Base-by-base conservation (phyloP, 2,113 vertebrate species). In the Rhinoderma darwinii region DNA sequence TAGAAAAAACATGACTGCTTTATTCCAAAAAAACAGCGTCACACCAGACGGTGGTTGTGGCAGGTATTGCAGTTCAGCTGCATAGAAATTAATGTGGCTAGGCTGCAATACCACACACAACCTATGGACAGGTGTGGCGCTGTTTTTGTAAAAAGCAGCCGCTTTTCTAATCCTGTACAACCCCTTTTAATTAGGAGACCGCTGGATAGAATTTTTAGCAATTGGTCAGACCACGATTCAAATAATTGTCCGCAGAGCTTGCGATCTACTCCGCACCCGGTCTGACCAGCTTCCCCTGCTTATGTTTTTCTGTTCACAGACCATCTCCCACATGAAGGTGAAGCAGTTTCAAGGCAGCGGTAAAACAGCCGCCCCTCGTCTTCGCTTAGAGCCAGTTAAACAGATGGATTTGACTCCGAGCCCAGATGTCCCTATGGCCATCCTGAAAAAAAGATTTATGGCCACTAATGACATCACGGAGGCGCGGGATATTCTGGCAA, bases 391-490 rank as follows among this genome's bases (percentile, higher is more conserved):
- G 18, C 96, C 93, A 0, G 79, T 97, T 5, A 73, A 47, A 0
- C 83, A 87, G 27, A 91, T 88, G 0, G 96, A 99, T 89, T 93
- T 99, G 88, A 98, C 93, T 0, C 96, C 97, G 0, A 97, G 97
- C 92, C 97, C 96, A 0, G 97, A 99, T 2, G 97, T 99, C 37
- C 96, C 96, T 27, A 93, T 98, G 81, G 92, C 94, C 74, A 97
- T 99, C 94, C 92, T 99, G 91, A 99, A 99, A 89, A 95, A 96
- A 92, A 98, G 94, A 73, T 89, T 99, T 86, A 95, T 97, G 95
- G 89, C 91, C 32, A 92, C 94, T 88, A 99, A 99, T 20, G 93
- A 98, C 2, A n/a, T 94, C 77, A 12, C 9, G 15, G 66, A 89
- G 22, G 94, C 92, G 22, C 91, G 89, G 84, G 88, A 78, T 5